Evolutionary conservation across 1,140 invertebrate genomes (phyloP).

Genomic region (Panonychus citri): DNA sequence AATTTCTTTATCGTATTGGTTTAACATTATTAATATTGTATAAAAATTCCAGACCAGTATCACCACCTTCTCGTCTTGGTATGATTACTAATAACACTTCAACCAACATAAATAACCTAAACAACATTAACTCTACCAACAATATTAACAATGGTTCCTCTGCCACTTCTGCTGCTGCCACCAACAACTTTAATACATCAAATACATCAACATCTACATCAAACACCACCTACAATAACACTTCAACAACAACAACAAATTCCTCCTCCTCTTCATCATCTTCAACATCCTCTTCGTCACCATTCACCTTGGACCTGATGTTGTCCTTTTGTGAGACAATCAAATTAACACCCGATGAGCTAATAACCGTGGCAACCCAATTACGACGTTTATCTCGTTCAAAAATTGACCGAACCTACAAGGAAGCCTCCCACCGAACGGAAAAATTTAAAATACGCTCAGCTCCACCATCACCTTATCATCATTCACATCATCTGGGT

Average conservation of each 20-base stretch:
- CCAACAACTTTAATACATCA: too few relatives aligned
- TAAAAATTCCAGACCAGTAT: neutral
- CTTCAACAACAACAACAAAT: neutral
- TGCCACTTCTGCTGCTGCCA: neutral
- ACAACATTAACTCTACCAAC: neutral
- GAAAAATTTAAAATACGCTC: neutral
- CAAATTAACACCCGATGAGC: neutral
- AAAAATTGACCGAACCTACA: neutral
- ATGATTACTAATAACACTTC: neutral
- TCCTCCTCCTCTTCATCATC: neutral
- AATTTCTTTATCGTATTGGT: conserved; percentile 11
- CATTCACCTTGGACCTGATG: conserved; percentile 5
- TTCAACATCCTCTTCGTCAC: neutral
- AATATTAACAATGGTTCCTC: too few relatives aligned
- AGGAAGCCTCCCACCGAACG: neutral
- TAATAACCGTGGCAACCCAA: neutral
- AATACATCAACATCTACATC: too few relatives aligned
- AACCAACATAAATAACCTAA: too few relatives aligned
- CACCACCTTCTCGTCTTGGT: neutral
- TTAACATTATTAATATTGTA: conserved; percentile 3
- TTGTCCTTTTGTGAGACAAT: conserved; percentile 8
- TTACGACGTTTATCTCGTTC: neutral
- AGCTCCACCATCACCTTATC: neutral
- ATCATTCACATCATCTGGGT: neutral
- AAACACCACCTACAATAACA: too few relatives aligned